These are phyloP conservation scores for Drosophila subpulchrella DNA, from an alignment of 1,140 invertebrate genomes.

Conservation along the genomic window DNA sequence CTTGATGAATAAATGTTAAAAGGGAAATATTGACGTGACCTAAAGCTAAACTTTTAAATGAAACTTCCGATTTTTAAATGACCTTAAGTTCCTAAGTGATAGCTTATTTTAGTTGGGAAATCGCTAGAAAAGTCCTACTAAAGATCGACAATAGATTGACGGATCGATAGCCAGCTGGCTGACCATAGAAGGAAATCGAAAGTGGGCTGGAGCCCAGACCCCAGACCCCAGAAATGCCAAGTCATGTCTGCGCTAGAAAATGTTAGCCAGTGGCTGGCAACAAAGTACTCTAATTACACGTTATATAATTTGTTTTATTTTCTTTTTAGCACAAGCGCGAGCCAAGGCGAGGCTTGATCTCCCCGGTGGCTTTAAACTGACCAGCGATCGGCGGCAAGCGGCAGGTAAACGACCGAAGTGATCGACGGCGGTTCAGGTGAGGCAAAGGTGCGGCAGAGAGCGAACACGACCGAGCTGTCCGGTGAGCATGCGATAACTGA, in stretches of 20 bases:
- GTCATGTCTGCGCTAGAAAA: conserved; percentile 51
- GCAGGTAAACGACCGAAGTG: conserved; percentile 55
- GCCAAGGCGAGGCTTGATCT: conserved; percentile 29
- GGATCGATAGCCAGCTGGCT: conserved; percentile 29
- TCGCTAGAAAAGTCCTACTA: background rate
- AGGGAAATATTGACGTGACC: too few species aligned
- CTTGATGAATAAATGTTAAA: too few species aligned
- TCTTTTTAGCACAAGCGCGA: conserved; percentile 46
- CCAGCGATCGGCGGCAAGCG: conserved; percentile 25
- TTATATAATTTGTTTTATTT: conserved; percentile 67
- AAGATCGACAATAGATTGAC: conserved; percentile 3
- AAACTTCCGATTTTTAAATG: background rate
- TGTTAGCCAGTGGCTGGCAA: conserved; percentile 4
- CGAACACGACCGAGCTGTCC: conserved; percentile 66
- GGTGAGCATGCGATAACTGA: conserved; percentile 73
- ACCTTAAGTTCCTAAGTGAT: background rate
- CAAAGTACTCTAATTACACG: conserved; percentile 68
- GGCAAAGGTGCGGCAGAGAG: conserved; percentile 7
- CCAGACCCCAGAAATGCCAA: conserved; percentile 49
- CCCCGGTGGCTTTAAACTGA: conserved; percentile 25
- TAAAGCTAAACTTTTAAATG: background rate
- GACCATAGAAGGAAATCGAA: conserved; percentile 57
- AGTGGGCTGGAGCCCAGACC: conserved; percentile 36
- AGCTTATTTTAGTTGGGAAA: background rate
- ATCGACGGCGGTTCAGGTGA: conserved; percentile 2